A percentile compares a stretch with the other conserved stretches of the same genome.
These are phyloP conservation scores for Colletes gigas DNA, from an alignment of 1,140 invertebrate species.

Conservation along the genomic window DNA sequence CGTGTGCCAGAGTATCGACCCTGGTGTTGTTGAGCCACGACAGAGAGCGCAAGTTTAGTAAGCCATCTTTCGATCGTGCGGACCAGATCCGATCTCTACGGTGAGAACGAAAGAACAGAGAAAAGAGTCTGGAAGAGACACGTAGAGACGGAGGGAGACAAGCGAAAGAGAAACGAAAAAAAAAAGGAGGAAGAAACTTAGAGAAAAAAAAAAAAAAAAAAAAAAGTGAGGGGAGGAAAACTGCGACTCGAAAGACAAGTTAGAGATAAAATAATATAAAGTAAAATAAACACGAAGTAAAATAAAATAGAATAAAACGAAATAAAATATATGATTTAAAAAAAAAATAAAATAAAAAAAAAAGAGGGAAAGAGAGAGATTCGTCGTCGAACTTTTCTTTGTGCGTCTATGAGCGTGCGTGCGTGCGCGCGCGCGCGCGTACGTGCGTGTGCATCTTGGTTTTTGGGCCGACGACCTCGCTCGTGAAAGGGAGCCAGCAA, in stretches of 20 bases:
- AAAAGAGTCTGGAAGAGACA: background rate
- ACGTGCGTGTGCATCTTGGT: constrained; percentile 57
- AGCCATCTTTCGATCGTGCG: background rate
- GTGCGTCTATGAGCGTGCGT: constrained; percentile 55
- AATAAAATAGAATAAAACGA: background rate
- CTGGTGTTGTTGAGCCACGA: background rate
- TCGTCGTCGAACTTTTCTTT: constrained; percentile 54
- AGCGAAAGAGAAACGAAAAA: background rate
- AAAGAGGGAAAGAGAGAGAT: constrained; percentile 6
- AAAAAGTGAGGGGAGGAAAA: background rate
- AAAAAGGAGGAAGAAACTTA: background rate
- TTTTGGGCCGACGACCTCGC: constrained; percentile 66
- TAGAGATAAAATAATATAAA: background rate
- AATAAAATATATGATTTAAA: too few relatives aligned
- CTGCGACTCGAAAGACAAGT: background rate
- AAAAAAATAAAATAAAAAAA: background rate
- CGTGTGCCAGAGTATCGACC: constrained; percentile 4
- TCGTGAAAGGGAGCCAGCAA: constrained; percentile 65
- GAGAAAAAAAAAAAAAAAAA: background rate
- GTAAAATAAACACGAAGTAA: too few relatives aligned
- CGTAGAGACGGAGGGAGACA: background rate
- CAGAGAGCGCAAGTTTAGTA: background rate
- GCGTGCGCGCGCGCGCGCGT: constrained; percentile 41
- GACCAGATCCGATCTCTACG: background rate
- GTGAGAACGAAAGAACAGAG: background rate